phyloP scores from a whole-genome alignment of 2,113 vertebrate species.

The Columba livia region DNA sequence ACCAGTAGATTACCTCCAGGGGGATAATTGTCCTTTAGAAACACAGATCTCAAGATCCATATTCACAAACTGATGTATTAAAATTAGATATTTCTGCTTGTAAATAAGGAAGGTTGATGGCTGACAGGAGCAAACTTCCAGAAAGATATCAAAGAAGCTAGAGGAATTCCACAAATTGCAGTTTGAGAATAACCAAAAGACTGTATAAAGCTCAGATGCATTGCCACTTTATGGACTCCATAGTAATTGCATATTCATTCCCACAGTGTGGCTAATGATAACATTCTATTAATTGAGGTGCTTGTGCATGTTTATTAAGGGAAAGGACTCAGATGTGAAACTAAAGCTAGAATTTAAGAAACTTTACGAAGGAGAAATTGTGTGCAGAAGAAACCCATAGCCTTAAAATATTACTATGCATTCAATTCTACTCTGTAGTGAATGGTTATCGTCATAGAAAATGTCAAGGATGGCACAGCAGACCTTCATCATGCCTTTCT shows the following conservation, averaged over 20 bases:
- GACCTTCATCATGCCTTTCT: neutral
- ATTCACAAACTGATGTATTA: neutral
- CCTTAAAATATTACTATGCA: neutral
- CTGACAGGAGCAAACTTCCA: neutral
- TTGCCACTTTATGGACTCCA: neutral
- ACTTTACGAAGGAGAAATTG: neutral
- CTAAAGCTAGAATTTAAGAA: neutral
- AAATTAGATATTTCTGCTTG: neutral
- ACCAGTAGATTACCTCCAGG: neutral
- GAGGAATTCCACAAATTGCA: neutral
- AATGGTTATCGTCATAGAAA: neutral
- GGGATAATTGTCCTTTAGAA: neutral
- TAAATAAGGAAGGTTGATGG: neutral
- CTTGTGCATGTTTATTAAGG: neutral
- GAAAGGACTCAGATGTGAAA: neutral
- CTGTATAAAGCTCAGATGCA: neutral
- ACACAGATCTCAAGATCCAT: neutral
- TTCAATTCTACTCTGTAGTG: neutral
- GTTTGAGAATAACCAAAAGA: neutral
- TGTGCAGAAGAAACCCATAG: neutral
- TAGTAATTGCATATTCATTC: neutral
- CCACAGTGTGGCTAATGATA: neutral
- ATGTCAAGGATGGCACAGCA: neutral
- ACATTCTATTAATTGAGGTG: neutral
- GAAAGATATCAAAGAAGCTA: neutral